Conservation (phyloP, 64 coral and sea anemone species). For the Montipora cactus region DNA sequence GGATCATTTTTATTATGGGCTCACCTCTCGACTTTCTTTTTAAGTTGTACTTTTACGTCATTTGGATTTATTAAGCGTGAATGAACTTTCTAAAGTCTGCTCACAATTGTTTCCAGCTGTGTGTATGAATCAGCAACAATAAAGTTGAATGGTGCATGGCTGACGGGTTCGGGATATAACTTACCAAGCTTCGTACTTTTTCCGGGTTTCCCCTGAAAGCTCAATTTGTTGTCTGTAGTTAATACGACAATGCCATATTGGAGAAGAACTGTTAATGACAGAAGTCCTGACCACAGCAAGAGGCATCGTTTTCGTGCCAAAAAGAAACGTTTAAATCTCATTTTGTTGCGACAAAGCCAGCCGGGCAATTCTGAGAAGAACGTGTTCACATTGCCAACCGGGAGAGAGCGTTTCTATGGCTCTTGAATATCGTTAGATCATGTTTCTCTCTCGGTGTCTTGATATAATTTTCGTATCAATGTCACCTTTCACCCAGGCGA, state of each 20-base stretch:
- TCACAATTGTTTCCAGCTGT: neutral
- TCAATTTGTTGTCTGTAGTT: neutral
- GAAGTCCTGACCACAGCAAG: neutral
- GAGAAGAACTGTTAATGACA: neutral
- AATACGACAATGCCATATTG: conserved; percentile 23
- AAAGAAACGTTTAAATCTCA: conserved; percentile 1
- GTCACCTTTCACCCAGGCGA: no score
- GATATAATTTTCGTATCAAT: no score
- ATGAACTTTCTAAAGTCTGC: no score
- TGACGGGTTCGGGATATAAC: neutral
- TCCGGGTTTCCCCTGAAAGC: neutral
- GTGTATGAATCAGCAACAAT: neutral
- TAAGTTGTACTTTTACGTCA: no score
- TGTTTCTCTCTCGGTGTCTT: no score
- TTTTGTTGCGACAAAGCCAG: neutral
- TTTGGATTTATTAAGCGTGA: no score
- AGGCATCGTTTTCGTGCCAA: conserved; percentile 8
- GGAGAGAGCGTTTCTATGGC: no score
- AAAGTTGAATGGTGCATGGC: no score
- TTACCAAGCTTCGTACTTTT: neutral
- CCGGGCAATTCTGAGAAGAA: neutral
- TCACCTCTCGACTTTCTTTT: no score
- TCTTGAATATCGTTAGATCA: no score
- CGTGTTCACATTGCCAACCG: neutral
- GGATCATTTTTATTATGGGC: no score